Evolutionary conservation across 23 tunicate species (phyloP).

Genomic region (Styela plicata): DNA sequence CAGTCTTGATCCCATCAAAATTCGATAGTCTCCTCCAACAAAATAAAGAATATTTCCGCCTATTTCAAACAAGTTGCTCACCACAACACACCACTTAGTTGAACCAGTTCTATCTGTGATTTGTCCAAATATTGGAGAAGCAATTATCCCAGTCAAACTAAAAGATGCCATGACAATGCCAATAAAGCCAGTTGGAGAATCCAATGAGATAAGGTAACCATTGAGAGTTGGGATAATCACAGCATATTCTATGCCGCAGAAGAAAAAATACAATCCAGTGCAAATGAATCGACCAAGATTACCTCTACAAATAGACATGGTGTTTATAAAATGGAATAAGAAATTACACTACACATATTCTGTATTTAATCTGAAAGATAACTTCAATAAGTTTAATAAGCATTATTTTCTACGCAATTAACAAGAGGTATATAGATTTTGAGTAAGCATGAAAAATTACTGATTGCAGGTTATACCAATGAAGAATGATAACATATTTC

Average conservation of each 20-base stretch:
- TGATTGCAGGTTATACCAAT: too few species aligned
- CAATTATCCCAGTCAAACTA: conserved; percentile 67
- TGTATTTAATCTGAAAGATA: too few species aligned
- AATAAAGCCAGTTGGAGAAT: conserved; percentile 42
- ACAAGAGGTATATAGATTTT: too few species aligned
- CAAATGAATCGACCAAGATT: conserved; percentile 8
- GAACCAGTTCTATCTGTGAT: conserved; percentile 57
- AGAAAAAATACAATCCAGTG: neutral
- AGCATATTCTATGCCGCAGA: conserved; percentile 25
- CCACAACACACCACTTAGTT: conserved; percentile 34
- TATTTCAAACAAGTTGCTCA: conserved; percentile 76
- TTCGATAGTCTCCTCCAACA: conserved; percentile 11
- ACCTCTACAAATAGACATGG: too few species aligned
- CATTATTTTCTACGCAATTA: too few species aligned
- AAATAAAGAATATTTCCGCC: conserved; percentile 73
- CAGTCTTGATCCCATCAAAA: conserved; percentile 60
- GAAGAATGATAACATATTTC: too few species aligned
- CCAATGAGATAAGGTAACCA: conserved; percentile 28
- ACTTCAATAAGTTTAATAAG: too few species aligned
- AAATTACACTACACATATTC: too few species aligned
- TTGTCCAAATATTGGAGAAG: conserved; percentile 71
- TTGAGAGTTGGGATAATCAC: conserved; percentile 83
- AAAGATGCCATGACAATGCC: conserved; percentile 77
- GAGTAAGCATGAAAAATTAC: too few species aligned
- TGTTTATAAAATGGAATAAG: too few species aligned